Conservation (phyloP, 1,140 invertebrate genomes). For the Aphelinus atriplicis region DNA sequence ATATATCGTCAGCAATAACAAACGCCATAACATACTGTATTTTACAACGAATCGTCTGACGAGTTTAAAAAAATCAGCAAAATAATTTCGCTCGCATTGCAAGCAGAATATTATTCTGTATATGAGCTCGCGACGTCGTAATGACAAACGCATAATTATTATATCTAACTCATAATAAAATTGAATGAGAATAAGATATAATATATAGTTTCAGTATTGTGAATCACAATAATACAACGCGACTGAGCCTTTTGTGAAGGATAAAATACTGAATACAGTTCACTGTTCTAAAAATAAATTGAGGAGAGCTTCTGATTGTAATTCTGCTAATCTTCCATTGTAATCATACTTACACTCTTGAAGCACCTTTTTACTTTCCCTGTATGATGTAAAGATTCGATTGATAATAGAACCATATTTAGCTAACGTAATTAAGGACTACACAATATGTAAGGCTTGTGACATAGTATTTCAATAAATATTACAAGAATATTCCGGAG, state of each 20-base stretch:
- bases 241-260: conserved; percentile 18
- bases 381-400: conserved; percentile 12
- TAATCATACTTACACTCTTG: not conserved
- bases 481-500: conserved; percentile 35
- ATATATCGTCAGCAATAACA: conserved; percentile 13
- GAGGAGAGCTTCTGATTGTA: conserved; percentile 16
- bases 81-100: conserved; percentile 15
- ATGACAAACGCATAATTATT: conserved; percentile 20
- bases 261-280: conserved; percentile 31
- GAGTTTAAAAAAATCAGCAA: conserved; percentile 25
- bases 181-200: conserved; percentile 16
- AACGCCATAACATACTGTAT: conserved; percentile 14
- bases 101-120: conserved; percentile 14
- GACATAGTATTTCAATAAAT: conserved; percentile 18
- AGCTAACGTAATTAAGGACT: conserved; percentile 9
- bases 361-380: not conserved
- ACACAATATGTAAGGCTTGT: not conserved
- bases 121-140: not conserved
- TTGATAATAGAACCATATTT: not conserved
- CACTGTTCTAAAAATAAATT: conserved; percentile 3
- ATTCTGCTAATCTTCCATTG: conserved; percentile 28
- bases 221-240: conserved; percentile 16
- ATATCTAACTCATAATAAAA: conserved; percentile 16
- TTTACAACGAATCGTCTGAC: conserved; percentile 24
- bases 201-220: conserved; percentile 5